These are phyloP conservation scores for Ovibos moschatus DNA, from an alignment of 2,113 vertebrate genomes.

Conservation along the genomic window DNA sequence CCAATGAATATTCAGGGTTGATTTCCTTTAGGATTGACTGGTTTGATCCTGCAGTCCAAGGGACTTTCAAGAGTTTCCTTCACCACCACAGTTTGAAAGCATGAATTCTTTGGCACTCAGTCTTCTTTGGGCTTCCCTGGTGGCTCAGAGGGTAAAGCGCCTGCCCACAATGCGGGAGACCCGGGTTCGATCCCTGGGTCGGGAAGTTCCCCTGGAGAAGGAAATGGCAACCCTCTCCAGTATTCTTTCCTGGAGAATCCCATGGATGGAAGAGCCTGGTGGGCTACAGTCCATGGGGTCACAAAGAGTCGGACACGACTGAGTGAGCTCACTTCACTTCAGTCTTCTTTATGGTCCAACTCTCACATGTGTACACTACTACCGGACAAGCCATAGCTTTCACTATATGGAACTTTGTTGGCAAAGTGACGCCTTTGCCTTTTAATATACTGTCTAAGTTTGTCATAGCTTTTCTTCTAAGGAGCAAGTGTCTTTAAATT, in stretches of 20 bases:
- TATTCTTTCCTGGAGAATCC: too few species aligned
- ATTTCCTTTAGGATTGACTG: neutral
- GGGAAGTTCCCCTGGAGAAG: too few species aligned
- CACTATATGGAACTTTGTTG: neutral
- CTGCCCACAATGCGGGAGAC: too few species aligned
- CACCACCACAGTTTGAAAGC: neutral
- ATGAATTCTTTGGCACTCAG: neutral
- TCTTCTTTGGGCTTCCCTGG: neutral
- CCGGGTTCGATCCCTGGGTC: too few species aligned
- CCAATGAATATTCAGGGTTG: neutral
- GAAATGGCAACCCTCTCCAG: too few species aligned
- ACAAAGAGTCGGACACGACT: too few species aligned
- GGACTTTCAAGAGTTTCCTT: neutral
- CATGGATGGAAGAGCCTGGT: too few species aligned
- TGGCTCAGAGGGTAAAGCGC: too few species aligned
- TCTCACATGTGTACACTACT: neutral
- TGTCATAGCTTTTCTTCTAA: neutral
- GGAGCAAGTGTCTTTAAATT: neutral
- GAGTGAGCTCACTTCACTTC: too few species aligned
- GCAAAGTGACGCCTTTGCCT: neutral
- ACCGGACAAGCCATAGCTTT: neutral
- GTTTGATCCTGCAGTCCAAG: neutral
- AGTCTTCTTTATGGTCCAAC: neutral
- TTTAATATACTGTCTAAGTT: neutral
- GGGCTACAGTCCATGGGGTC: too few species aligned